Conservation (phyloP, 2,113 vertebrate species). For the Miniopterus natalensis region DNA sequence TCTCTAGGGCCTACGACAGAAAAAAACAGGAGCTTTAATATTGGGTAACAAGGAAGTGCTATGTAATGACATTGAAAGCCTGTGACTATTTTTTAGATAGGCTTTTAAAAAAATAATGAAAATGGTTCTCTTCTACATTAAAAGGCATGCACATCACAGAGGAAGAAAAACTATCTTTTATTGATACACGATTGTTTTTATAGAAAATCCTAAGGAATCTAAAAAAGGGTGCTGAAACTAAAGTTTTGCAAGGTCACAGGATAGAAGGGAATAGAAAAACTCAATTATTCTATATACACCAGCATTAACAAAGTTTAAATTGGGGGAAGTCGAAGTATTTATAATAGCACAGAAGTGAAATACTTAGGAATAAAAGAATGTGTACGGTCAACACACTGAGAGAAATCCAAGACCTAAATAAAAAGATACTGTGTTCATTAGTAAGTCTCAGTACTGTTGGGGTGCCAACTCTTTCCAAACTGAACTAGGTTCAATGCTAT, state of each 20-base stretch:
- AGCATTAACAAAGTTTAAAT: not conserved
- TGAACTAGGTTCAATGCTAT: not conserved
- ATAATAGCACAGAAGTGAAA: not conserved
- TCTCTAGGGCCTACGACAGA: conserved; percentile 93
- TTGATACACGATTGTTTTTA: not conserved
- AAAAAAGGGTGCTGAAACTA: not conserved
- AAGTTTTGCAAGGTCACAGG: not conserved
- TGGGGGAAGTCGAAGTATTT: not conserved
- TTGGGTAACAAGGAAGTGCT: not conserved
- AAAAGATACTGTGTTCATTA: not conserved
- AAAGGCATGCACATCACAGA: not conserved
- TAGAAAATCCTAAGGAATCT: not conserved
- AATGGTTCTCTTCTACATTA: not conserved
- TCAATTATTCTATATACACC: not conserved
- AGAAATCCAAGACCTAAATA: not conserved
- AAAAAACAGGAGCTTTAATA: not conserved
- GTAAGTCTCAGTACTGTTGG: not conserved
- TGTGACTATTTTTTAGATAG: not conserved
- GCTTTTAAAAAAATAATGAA: not conserved
- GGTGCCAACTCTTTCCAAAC: not conserved
- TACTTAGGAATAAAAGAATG: not conserved
- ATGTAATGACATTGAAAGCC: not conserved
- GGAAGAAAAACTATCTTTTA: not conserved
- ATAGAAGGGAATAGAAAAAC: not conserved
- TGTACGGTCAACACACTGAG: not conserved